Evolutionary conservation across 2,888 invertebrate genomes (phyloP).

Genomic region (Eustalomyia histrio): DNA sequence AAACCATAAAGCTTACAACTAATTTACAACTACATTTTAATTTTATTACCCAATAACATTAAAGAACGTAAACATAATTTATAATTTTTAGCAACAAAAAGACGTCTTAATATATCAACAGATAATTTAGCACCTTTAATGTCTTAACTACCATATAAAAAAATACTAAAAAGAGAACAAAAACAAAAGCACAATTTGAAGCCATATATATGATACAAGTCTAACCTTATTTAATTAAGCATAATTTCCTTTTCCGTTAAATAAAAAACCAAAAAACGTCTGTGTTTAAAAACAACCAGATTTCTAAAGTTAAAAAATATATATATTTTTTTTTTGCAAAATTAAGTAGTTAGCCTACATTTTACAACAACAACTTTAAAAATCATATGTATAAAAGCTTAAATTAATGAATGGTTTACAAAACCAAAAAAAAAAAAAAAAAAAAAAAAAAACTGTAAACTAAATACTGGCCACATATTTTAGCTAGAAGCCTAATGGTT

Average conservation of each 20-base stretch:
- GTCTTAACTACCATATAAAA: background rate
- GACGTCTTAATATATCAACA: conserved; percentile 38
- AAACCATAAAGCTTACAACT: background rate
- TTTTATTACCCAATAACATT: background rate
- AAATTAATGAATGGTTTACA: background rate
- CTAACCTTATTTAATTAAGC: conserved; percentile 19
- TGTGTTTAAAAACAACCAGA: background rate
- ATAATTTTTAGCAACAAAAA: background rate
- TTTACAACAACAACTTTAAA: background rate
- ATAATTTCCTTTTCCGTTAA: conserved; percentile 27
- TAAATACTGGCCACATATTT: conserved; percentile 1
- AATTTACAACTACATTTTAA: background rate
- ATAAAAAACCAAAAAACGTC: background rate
- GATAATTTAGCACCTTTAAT: conserved; percentile 38
- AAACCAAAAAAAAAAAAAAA: background rate
- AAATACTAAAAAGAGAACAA: too few species aligned
- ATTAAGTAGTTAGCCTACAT: background rate
- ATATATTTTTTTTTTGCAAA: background rate
- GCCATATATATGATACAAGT: background rate
- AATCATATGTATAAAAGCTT: background rate
- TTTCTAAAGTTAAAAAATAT: background rate
- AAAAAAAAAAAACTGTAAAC: conserved; percentile 2
- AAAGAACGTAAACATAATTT: background rate
- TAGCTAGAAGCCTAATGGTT: conserved; percentile 3
- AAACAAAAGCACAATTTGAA: conserved; percentile 3